Percentiles rank a stretch among this genome's conserved stretches.
Evolutionary conservation across 2,888 invertebrate species (phyloP).

Genomic region (Athripsodes cinereus): DNA sequence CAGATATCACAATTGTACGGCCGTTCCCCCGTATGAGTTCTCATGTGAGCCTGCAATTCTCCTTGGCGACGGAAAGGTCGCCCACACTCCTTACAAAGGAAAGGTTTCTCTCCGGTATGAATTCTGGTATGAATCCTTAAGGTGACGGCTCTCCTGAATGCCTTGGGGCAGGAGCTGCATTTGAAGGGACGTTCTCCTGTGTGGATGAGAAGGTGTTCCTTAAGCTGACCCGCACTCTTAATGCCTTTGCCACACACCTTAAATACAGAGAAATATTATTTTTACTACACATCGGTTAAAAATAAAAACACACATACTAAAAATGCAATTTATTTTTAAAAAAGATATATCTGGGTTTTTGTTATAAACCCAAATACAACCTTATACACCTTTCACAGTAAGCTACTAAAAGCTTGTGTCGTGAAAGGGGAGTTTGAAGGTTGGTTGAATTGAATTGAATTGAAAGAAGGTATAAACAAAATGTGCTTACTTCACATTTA

Average conservation of each 20-base stretch:
- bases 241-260: slow-evolving; percentile 2
- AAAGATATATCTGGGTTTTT: no score
- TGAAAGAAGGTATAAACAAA: no score
- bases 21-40: slow-evolving; percentile 10
- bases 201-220: slow-evolving; percentile 13
- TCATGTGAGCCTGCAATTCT: slow-evolving; percentile 4
- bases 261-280: no score
- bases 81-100: slow-evolving; percentile 37
- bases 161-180: slow-evolving; percentile 5
- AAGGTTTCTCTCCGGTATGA: slow-evolving; percentile 39
- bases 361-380: no score
- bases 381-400: no score
- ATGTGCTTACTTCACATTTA: slow-evolving; percentile 2
- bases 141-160: slow-evolving; percentile 1
- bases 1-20: slow-evolving; percentile 15
- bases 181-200: slow-evolving; percentile 6
- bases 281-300: no score
- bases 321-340: background rate
- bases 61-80: slow-evolving; percentile 33
- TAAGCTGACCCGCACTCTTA: slow-evolving; percentile 12
- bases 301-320: no score
- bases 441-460: background rate
- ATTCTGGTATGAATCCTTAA: slow-evolving; percentile 12
- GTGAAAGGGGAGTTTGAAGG: no score
- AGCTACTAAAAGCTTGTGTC: no score